Base-by-base conservation (phyloP, 2,888 invertebrate species). In the Phaedon cochleariae region DNA sequence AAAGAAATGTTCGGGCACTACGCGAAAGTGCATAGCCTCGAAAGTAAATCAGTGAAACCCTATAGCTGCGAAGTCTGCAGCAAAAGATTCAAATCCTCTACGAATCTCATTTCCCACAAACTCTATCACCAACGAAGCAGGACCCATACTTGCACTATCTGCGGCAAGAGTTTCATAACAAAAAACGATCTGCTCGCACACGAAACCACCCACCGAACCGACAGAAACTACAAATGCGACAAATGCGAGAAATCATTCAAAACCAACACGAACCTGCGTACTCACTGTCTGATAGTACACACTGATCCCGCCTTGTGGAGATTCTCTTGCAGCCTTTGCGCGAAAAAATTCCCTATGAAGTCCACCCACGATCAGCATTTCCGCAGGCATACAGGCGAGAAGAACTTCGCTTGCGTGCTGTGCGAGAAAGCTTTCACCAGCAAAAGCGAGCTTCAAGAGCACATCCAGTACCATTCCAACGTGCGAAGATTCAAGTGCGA, bases 131-230 rank as follows among this genome's bases (percentile, higher is more conserved):
- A 72, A 17, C 74, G 74, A 6, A 72, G 73, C 26, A 71, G 80
- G 5, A 66, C 68, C 5, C 75, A 78, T 34, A 75, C 79, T 31
- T 80, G 80, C 60, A 75, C 74, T 59, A 75, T 73, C 57, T 80
- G 80, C 60, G 80, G 80, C 3, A 87, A 87, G 76, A 83, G 84
- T 51, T 80, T 76, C 59, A 77, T 78, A 41, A 79, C 79, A 0
- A 77, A 77, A 64, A 73, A 72, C 12, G 80, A 80, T 59, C 68
- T 80, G 17, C 74, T 68, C 1, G 73, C 72, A 2, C 80, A 80
- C 66, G 78, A 79, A 63, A 74, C 76, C 41, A 74, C 72, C 6
- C 80, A 80, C 63, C 73, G 72, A 26, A 77, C 77, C 52, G 59
- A 72, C 45, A 67, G 79, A 51, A 78, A 77, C 31, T 78, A 77